Evolutionary conservation across 2,113 vertebrate genomes (phyloP).

Genomic region (Jacana jacana): DNA sequence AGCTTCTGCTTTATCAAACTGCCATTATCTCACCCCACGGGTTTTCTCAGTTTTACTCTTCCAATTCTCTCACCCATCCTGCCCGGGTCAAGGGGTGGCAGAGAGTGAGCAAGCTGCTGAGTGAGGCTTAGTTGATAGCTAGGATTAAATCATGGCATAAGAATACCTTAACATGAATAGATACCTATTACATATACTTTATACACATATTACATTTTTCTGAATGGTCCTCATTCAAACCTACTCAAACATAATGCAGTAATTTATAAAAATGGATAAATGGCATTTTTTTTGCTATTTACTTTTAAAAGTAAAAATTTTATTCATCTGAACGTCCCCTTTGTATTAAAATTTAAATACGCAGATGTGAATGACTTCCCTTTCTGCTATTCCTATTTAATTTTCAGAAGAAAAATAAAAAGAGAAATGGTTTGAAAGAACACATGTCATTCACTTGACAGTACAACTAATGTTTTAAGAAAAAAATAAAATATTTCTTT

Average conservation of each 20-base stretch:
- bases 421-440: neutral
- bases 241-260: neutral
- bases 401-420: neutral
- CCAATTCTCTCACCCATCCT: neutral
- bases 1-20: neutral
- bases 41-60: neutral
- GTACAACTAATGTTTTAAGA: neutral
- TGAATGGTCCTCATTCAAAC: neutral
- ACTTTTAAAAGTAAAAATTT: accelerated
- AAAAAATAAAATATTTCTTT: neutral
- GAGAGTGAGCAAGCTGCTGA: neutral
- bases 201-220: neutral
- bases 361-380: accelerated
- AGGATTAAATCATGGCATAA: neutral
- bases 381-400: neutral
- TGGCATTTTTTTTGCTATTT: neutral
- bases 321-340: neutral
- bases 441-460: neutral
- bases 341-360: neutral
- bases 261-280: neutral
- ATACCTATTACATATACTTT: neutral
- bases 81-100: neutral
- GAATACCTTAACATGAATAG: neutral
- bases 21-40: neutral
- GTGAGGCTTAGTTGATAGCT: neutral